Evolutionary conservation across 2,888 invertebrate species (phyloP).

Genomic region (Polia nebulosa): DNA sequence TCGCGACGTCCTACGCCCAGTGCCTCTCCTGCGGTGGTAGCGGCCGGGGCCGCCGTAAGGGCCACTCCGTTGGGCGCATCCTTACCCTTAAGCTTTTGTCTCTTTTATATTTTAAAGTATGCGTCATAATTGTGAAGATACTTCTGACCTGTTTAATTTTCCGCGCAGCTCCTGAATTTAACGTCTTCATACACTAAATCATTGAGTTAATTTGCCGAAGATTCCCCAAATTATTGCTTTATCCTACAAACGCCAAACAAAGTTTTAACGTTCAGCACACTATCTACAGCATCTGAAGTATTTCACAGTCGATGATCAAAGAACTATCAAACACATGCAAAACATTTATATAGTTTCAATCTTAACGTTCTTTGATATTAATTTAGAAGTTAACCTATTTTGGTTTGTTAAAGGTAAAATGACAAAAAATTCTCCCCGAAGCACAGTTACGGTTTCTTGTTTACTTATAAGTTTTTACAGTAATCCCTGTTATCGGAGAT

Average conservation of each 20-base stretch:
- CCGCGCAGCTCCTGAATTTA: constrained; percentile 25
- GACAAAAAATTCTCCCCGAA: constrained; percentile 4
- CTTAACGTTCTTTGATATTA: background rate
- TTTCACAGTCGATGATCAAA: constrained; percentile 50
- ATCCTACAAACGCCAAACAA: constrained; percentile 60
- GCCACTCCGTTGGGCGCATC: no score
- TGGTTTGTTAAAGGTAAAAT: constrained; percentile 8
- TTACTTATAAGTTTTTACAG: constrained; percentile 44
- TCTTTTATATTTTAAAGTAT: background rate
- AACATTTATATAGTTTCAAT: constrained; percentile 41
- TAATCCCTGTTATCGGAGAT: constrained; percentile 40
- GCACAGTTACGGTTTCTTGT: constrained; percentile 17
- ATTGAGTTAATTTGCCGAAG: constrained; percentile 45
- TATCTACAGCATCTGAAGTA: constrained; percentile 34
- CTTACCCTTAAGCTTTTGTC: background rate
- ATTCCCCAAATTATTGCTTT: constrained; percentile 61
- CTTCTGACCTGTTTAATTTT: constrained; percentile 2
- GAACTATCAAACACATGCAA: constrained; percentile 27
- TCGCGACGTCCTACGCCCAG: no score
- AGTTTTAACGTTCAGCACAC: constrained; percentile 56
- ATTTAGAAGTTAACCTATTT: background rate
- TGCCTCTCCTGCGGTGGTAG: no score
- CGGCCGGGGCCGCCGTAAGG: no score
- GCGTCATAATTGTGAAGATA: background rate
- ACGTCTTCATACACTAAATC: constrained; percentile 39